Base-by-base conservation (phyloP, 2,113 vertebrate genomes). In the Dipodomys merriami region DNA sequence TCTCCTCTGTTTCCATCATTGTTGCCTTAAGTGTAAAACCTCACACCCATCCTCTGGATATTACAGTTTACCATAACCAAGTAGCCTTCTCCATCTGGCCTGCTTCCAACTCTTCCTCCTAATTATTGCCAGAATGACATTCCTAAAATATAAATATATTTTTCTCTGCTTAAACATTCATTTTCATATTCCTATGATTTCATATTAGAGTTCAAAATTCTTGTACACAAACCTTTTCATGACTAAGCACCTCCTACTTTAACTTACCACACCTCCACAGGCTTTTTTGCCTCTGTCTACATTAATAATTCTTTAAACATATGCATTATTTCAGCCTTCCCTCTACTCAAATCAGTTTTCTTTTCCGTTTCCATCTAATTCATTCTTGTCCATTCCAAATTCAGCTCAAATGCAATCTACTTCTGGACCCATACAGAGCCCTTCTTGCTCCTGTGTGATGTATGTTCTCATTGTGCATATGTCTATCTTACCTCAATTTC, bases 131-230 rank as follows among this genome's bases (percentile, higher is more conserved):
- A 82, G 25, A 94, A 83, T 29, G n/a, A 46, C 80, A 33, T 35
- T 87, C 39, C 53, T 77, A 80, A 76, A 65, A 86, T 71, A 57
- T 60, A 91, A 91, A 78, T 65, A 78, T 60, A 80, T 64, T 35
- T 68, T 73, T 27, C 27, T 86, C 39, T 79, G 35, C 19, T 95
- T 69, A 71, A 83, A 88, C 71, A 69, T 13, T 19, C 18, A 73
- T 69, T 73, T 30, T 12, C 15, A 74, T 27, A 22, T 65, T 11
- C 68, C 39, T 35, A 6, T 64, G 30, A 89, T 83, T 91, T 93
- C 67, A 71, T 5, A 76, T 46, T 69, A 83, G 29, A 71, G n/a
- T 74, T 76, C 67, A 94, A 93, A 91, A 71, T 76, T 60, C 33
- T 79, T 93, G 13, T 3, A 77, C 6, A n/a, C 33, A 87, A 80